Evolutionary conservation across 2,797 vertebrate genomes (phyloP).

Genomic region (Chrosomus eos): DNA sequence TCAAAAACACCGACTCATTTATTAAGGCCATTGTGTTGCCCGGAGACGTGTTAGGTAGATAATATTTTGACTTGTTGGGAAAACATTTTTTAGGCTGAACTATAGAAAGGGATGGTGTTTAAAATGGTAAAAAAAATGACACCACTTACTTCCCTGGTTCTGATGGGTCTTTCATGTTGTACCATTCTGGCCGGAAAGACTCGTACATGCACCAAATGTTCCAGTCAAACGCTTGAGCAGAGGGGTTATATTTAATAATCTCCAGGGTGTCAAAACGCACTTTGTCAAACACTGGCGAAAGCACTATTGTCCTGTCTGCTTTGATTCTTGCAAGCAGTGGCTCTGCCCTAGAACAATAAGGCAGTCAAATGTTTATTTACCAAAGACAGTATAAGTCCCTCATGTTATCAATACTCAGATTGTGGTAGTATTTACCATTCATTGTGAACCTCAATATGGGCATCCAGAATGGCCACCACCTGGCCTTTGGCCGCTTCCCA

Average conservation of each 20-base stretch:
- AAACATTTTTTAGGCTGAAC: no score
- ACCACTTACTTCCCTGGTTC: constrained; percentile 77
- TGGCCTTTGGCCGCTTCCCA: constrained; percentile 76
- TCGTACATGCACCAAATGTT: constrained; percentile 81
- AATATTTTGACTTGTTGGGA: no score
- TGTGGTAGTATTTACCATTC: constrained; percentile 63
- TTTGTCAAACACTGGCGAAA: constrained; percentile 81
- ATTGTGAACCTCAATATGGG: constrained; percentile 80
- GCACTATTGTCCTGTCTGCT: constrained; percentile 76
- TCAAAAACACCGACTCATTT: no score
- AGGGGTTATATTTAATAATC: constrained; percentile 49
- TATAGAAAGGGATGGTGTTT: neutral
- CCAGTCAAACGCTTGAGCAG: constrained; percentile 79
- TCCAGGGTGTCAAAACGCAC: constrained; percentile 75
- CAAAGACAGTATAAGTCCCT: neutral
- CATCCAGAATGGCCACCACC: constrained; percentile 83
- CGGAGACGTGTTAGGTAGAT: no score
- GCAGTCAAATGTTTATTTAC: neutral
- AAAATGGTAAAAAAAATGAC: neutral
- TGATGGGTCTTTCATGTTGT: constrained; percentile 69
- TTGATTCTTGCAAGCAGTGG: constrained; percentile 80
- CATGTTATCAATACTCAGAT: no score
- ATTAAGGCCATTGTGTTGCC: no score
- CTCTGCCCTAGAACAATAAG: constrained; percentile 74
- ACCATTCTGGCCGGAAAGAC: constrained; percentile 72